A percentile compares a stretch with the other conserved stretches of the same genome.
phyloP scores from a whole-genome alignment of 2,888 invertebrate species.

The Oxytorus armatus region DNA sequence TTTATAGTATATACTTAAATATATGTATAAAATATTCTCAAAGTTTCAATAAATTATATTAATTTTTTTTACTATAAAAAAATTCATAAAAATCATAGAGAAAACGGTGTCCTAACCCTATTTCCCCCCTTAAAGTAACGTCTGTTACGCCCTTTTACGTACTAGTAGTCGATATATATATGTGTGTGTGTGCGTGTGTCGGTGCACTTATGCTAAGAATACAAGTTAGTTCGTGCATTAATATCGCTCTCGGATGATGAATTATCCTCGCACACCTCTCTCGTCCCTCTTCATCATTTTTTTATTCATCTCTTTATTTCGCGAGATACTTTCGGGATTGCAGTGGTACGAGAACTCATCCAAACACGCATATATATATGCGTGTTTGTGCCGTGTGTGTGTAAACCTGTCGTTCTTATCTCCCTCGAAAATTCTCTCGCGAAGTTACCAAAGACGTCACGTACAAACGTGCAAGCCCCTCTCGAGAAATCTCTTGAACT shows the following conservation, averaged over 20 bases:
- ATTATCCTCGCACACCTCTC: slow-evolving; percentile 72
- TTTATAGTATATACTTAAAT: no score
- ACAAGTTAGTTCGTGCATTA: slow-evolving; percentile 75
- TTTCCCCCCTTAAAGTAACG: no score
- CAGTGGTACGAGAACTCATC: background rate
- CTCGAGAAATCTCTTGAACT: slow-evolving; percentile 56
- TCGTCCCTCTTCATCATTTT: slow-evolving; percentile 23
- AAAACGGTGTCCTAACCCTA: no score
- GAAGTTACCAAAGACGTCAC: slow-evolving; percentile 39
- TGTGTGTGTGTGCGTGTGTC: slow-evolving; percentile 8
- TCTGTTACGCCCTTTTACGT: background rate
- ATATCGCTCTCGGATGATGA: slow-evolving; percentile 79
- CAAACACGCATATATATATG: background rate
- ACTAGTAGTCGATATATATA: background rate
- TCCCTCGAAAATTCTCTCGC: slow-evolving; percentile 42
- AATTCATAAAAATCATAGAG: no score
- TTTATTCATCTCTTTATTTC: slow-evolving; percentile 58
- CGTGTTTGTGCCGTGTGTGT: slow-evolving; percentile 12
- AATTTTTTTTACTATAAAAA: no score
- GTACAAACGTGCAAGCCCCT: background rate
- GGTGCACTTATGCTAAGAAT: slow-evolving; percentile 56
- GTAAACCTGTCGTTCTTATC: slow-evolving; percentile 62
- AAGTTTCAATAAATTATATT: no score
- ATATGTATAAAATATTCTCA: no score
- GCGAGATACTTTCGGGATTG: slow-evolving; percentile 39